Evolutionary conservation across 2,888 invertebrate species (phyloP), one percentile per base, ranked within the genome.

Genomic region (Coenonympha arcania): DNA sequence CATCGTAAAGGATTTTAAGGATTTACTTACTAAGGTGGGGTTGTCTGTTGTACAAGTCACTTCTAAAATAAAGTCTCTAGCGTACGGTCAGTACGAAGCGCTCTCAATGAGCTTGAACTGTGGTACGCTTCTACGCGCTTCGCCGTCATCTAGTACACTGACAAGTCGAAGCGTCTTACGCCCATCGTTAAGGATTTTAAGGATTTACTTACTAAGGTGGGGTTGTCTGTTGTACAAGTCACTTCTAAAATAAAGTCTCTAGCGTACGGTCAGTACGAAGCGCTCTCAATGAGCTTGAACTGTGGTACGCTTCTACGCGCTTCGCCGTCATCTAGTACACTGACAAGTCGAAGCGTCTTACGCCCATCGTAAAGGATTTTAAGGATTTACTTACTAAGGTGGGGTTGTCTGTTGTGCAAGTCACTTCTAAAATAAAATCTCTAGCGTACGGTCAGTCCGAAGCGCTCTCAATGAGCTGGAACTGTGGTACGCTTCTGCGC

Each of bases 391-490:
- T 96, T 28, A 93, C 91, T 67, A 95, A 95, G 88, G 94, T 87
- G 31, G 30, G 13, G 6, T n/a, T n/a, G n/a, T n/a, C n/a, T n/a
- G n/a, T n/a, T n/a, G n/a, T n/a, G n/a, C n/a, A n/a, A n/a, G n/a
- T n/a, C n/a, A n/a, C n/a, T n/a, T n/a, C n/a, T n/a, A n/a, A n/a
- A n/a, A n/a, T n/a, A n/a, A n/a, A n/a, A n/a, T n/a, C n/a, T n/a
- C 95, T 1, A 96, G 96, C 47, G 99, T 99, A 80, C 93, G 97
- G 46, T 93, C 96, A 0, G 93, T 99, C 22, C 87, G 98, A 9
- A 96, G 96, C 76, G 98, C 99, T 0, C 85, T 99, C 2, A 90
- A 92, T 28, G 99, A 99, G 71, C 82, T 99, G 30, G 99, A 99
- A 68, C 90, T 95, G 58, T 99, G 99, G 99, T 97, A 95, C 60